Evolutionary conservation across 2,797 vertebrate genomes (phyloP).

Genomic region (Peromyscus nudipes): DNA sequence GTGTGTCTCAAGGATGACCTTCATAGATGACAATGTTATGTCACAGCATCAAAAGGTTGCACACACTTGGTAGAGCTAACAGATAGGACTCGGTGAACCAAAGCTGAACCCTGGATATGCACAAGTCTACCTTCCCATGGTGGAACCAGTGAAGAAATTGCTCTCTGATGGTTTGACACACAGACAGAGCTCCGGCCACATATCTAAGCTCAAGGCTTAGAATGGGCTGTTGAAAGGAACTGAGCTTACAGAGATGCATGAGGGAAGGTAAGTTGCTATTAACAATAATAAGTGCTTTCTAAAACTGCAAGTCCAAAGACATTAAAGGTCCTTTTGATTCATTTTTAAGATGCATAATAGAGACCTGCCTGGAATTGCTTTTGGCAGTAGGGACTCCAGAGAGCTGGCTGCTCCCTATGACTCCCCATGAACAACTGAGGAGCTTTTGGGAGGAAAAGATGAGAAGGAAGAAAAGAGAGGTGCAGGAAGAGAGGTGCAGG

Average conservation of each 20-base stretch:
- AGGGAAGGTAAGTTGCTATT: neutral
- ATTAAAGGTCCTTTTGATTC: slow-evolving; percentile 12
- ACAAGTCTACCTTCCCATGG: neutral
- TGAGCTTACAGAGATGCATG: neutral
- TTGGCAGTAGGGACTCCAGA: neutral
- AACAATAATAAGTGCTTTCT: slow-evolving; percentile 24
- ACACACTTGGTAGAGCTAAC: neutral
- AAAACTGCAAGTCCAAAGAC: neutral
- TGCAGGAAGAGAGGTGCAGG: neutral
- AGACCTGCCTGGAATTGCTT: neutral
- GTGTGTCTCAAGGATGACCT: neutral
- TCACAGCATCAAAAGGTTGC: neutral
- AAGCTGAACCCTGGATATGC: neutral
- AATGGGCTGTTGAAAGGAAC: neutral
- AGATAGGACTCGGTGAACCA: neutral
- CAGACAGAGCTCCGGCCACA: fast-evolving
- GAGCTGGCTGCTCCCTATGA: neutral
- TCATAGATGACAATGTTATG: neutral
- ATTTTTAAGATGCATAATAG: slow-evolving; percentile 10
- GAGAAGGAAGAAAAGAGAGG: neutral
- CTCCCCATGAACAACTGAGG: neutral
- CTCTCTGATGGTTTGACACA: neutral
- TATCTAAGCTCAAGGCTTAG: neutral
- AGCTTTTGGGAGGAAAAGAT: neutral
- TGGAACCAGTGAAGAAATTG: neutral